These are phyloP conservation scores for Cyprinodon diabolis DNA, from an alignment of 2,797 vertebrate genomes.

Conservation along the genomic window DNA sequence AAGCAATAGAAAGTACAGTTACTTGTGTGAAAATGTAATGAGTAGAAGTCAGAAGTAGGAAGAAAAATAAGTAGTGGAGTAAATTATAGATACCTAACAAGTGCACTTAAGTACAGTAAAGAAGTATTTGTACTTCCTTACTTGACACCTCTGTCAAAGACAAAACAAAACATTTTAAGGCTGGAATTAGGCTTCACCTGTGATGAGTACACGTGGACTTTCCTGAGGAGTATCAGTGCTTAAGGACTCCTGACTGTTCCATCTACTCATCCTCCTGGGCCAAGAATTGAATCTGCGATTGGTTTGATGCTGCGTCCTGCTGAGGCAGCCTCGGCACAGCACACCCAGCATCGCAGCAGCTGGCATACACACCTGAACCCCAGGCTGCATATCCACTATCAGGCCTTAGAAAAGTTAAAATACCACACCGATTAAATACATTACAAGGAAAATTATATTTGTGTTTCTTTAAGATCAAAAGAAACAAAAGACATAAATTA, in stretches of 20 bases:
- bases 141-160: no score
- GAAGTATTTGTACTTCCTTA: no score
- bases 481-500: slow-evolving; percentile 27
- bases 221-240: slow-evolving; percentile 50
- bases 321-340: slow-evolving; percentile 57
- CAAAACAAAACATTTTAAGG: no score
- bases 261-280: slow-evolving; percentile 69
- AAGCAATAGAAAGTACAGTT: no score
- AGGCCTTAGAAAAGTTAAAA: slow-evolving; percentile 34
- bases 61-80: no score
- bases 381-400: slow-evolving; percentile 65
- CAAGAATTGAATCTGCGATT: slow-evolving; percentile 57
- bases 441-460: background rate
- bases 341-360: slow-evolving; percentile 41
- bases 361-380: slow-evolving; percentile 47
- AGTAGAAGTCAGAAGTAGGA: slow-evolving; percentile 28
- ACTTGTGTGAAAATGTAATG: slow-evolving; percentile 11
- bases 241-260: slow-evolving; percentile 59
- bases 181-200: slow-evolving; percentile 62
- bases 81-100: no score
- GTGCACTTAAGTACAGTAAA: no score
- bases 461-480: background rate
- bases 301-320: slow-evolving; percentile 26
- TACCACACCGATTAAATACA: background rate
- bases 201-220: slow-evolving; percentile 79